These are phyloP conservation scores for Motacilla alba DNA, from an alignment of 2,113 vertebrate species.

Conservation along the genomic window DNA sequence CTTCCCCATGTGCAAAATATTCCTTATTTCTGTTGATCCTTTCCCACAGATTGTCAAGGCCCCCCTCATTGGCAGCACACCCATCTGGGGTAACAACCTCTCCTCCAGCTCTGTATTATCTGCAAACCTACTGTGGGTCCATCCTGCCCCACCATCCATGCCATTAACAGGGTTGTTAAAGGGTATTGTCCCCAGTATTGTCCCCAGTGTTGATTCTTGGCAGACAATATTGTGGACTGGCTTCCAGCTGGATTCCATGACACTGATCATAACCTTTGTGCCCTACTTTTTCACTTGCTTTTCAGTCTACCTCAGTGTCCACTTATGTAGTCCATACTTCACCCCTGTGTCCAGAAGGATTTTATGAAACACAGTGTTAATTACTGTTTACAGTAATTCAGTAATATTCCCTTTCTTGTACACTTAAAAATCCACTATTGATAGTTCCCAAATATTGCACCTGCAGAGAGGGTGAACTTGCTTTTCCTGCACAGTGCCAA, in stretches of 20 bases:
- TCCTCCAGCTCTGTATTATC: neutral
- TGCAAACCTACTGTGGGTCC: neutral
- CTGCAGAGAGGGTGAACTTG: neutral
- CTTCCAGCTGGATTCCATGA: neutral
- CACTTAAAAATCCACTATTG: neutral
- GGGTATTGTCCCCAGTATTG: rapidly evolving
- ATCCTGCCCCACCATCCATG: neutral
- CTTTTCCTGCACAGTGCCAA: neutral
- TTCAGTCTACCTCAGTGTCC: neutral
- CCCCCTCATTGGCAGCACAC: neutral
- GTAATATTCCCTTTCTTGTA: neutral
- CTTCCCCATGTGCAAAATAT: neutral
- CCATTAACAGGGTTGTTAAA: neutral
- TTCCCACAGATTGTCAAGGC: neutral
- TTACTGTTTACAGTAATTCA: neutral
- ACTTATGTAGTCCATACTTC: neutral
- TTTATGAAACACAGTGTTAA: neutral
- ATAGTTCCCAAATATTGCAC: neutral
- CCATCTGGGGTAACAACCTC: neutral
- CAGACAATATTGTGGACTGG: neutral
- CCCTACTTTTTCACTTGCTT: neutral
- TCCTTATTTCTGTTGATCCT: neutral
- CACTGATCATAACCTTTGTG: neutral
- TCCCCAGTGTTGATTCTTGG: neutral
- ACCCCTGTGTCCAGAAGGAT: neutral